Evolutionary conservation across 2,113 vertebrate species (phyloP), one percentile per base, ranked within the genome.

Genomic region (Barnardius zonarius): DNA sequence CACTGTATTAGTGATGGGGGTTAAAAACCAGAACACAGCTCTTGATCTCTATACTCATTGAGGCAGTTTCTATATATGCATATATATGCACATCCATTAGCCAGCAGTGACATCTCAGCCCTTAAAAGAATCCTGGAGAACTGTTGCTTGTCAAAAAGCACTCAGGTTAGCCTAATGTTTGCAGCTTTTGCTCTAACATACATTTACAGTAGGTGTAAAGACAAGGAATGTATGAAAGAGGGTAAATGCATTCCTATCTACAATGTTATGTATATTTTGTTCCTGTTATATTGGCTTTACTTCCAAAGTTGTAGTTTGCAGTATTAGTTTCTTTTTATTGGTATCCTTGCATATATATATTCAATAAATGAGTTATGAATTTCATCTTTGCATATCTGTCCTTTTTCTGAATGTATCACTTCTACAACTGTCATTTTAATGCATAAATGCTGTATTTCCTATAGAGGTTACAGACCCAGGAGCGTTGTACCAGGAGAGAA

Each of bases 261-360:
- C 86, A 74, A 97, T 97, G 92, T 97, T 98, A 86, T 97, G 98
- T 98, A 98, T 98, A 97, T 98, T 98, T 98, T 98, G 97, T 98
- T 98, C 96, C 96, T 97, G 97, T 98, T 98, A 97, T 97, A 97
- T 97, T 98, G 97, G 97, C 97, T 98, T 98, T 98, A 97, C 97
- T 98, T 98, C 98, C 97, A 97, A 95, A 97, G 97, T 94, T 97
- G 98, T 98, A 98, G 98, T 98, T 98, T 96, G 97, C 97, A 97
- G 97, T 97, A 97, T 98, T 98, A 97, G 98, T 98, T 98, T 98
- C 95, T 97, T 98, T 98, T 97, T 97, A 97, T 96, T 98, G 97
- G 93, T 97, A 97, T 97, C 94, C 97, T 97, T 98, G 97, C 97
- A 97, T 98, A 98, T 98, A 96, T 95, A 97, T 97, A 97, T 98